phyloP scores from a whole-genome alignment of 2,113 vertebrate species.

The Mugil cephalus region DNA sequence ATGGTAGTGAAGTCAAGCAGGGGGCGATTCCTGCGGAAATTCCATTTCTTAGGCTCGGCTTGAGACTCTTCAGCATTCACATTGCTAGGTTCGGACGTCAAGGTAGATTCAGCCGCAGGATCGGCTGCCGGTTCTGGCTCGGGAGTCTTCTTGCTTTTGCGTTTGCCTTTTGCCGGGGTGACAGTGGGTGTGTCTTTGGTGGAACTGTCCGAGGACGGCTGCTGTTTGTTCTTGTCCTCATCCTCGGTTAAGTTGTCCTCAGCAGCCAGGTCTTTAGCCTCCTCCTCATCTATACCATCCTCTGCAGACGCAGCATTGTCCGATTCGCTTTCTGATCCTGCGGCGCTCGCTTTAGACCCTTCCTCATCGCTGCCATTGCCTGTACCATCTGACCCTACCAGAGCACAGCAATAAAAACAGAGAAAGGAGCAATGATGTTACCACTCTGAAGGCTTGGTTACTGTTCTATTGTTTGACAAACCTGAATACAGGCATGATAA shows the following conservation, averaged over 20 bases:
- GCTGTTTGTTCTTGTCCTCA: conserved; percentile 79
- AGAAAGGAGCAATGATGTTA: no score
- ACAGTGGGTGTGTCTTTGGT: conserved; percentile 84
- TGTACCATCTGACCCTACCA: conserved; percentile 95
- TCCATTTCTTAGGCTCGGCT: conserved; percentile 97
- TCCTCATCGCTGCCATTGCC: conserved; percentile 94
- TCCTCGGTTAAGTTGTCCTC: conserved; percentile 86
- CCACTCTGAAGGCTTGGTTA: no score
- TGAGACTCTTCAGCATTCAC: conserved; percentile 85
- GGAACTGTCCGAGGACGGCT: conserved; percentile 86
- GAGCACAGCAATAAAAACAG: background rate
- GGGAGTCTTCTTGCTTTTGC: conserved; percentile 84
- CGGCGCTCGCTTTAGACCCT: conserved; percentile 93
- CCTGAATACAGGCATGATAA: no score
- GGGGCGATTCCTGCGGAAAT: conserved; percentile 94
- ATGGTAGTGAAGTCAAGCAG: conserved; percentile 96
- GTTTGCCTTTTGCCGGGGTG: conserved; percentile 58
- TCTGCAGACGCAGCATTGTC: conserved; percentile 88
- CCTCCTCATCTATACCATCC: conserved; percentile 83
- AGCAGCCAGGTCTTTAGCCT: conserved; percentile 80
- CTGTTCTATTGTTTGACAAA: no score
- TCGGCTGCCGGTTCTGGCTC: conserved; percentile 65
- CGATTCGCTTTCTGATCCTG: conserved; percentile 92
- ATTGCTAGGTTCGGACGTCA: conserved; percentile 10
- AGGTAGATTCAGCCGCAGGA: conserved; percentile 21